Evolutionary conservation across 2,797 vertebrate species (phyloP).

Genomic region (Podarcis lilfordi): DNA sequence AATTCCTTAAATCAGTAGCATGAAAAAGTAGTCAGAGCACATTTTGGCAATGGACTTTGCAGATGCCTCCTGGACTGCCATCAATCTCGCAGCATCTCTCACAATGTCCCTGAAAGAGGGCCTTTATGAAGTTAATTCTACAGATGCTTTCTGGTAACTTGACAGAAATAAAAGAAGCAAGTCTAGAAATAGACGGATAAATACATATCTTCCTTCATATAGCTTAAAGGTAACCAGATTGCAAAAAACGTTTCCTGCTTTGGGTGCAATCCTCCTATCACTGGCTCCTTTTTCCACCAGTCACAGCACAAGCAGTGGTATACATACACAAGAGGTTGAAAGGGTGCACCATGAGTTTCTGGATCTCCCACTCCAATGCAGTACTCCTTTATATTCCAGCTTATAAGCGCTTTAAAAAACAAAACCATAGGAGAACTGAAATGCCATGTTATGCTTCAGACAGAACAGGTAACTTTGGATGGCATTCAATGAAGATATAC

Average conservation of each 20-base stretch:
- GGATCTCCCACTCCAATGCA: neutral
- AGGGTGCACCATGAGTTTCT: neutral
- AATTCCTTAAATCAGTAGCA: neutral
- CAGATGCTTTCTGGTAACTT: neutral
- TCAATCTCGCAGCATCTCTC: neutral
- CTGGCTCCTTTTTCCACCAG: neutral
- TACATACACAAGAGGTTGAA: neutral
- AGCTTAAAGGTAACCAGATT: neutral
- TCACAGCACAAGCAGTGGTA: neutral
- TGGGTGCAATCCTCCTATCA: neutral
- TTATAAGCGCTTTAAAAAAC: too few species aligned
- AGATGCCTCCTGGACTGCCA: neutral
- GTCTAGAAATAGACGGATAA: neutral
- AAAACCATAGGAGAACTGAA: neutral
- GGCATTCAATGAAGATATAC: too few species aligned
- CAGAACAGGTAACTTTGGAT: neutral
- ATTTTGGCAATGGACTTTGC: neutral
- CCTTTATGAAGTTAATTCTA: neutral
- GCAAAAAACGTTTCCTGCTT: neutral
- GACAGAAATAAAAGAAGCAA: neutral
- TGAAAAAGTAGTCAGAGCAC: neutral
- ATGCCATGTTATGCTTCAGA: neutral
- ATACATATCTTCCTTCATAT: neutral
- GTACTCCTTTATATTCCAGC: neutral
- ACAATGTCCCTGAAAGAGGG: neutral